Conservation (phyloP, 2,113 vertebrate genomes). For the Mus pahari region DNA sequence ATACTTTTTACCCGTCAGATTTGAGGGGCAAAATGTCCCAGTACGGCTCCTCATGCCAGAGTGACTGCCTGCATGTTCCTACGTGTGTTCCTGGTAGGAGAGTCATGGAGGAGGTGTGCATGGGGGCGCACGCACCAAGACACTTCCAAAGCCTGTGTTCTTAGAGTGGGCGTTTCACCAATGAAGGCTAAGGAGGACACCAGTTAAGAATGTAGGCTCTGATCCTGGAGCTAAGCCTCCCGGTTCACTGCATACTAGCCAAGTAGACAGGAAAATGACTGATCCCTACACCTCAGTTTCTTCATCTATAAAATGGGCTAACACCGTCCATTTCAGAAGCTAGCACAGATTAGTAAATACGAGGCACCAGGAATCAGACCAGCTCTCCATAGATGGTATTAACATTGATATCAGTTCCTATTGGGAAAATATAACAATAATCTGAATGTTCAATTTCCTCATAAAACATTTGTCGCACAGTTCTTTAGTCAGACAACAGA, state of each 20-base stretch:
- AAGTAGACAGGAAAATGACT: conserved; percentile 2
- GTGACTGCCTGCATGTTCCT: not conserved
- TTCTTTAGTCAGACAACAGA: not conserved
- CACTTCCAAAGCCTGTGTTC: not conserved
- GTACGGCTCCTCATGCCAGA: not conserved
- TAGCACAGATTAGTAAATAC: not conserved
- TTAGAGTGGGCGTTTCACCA: not conserved
- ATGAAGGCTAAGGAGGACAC: not conserved
- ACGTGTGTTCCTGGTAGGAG: not conserved
- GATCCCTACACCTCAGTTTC: not conserved
- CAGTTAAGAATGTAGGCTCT: not conserved
- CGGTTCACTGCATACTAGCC: not conserved
- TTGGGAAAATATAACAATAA: conserved; percentile 10
- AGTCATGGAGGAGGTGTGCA: not conserved
- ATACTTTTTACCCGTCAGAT: not conserved
- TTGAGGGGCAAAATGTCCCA: not conserved
- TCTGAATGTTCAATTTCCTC: conserved; percentile 8
- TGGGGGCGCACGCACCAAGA: not conserved
- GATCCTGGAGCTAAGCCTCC: not conserved
- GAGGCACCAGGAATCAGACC: not conserved
- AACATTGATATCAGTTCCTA: not conserved
- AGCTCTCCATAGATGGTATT: not conserved
- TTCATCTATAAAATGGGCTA: not conserved
- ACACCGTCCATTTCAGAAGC: not conserved
- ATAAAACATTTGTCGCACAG: not conserved